Base-by-base conservation (phyloP, 2,797 vertebrate species). In the Pristis pectinata region DNA sequence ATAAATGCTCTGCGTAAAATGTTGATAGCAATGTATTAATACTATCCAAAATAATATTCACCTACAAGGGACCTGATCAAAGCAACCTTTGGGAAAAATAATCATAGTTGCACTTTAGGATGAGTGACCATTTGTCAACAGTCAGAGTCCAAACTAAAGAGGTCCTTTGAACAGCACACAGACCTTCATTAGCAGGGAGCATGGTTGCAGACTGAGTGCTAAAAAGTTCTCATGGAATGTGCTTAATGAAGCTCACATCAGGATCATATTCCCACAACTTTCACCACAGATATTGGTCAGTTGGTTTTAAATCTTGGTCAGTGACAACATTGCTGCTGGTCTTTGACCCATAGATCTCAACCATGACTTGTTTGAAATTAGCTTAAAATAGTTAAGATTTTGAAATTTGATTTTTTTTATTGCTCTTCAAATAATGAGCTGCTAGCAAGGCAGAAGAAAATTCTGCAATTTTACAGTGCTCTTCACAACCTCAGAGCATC, bases 181-280 rank as follows among this genome's bases (percentile, higher is more conserved):
- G 41, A 76, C 41, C 92, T 94, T 94, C 92, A 94, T 94, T 94
- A 76, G 92, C 67, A 34, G 67, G 6, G 67, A 74, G 30, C 92
- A n/a, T 76, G 30, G 67, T 76, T 94, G 70, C 92, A 74, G 70
- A 76, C 70, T 94, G 92, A 94, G 92, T 74, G 92, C 72, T 94
- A 70, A 94, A 76, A 94, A 94, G 92, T 94, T 94, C 92, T 74
- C 92, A 61, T 76, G 92, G 92, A 94, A 94, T 94, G 92, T 94
- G 92, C 30, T 94, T 94, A 94, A 94, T 94, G 92, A 94, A 76
- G 70, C 70, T 94, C 70, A 34, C 92, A 76, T 94, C 72, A 74
- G 92, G 67, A 94, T 74, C 92, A 74, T 53, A 92, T 94, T 94
- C 70, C 92, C 92, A 76, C 67, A 76, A 74, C 92, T 94, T 94